Evolutionary conservation across 2,888 invertebrate genomes (phyloP), one percentile per base, ranked within the genome.

Genomic region (Ptycholaimellus sp.): DNA sequence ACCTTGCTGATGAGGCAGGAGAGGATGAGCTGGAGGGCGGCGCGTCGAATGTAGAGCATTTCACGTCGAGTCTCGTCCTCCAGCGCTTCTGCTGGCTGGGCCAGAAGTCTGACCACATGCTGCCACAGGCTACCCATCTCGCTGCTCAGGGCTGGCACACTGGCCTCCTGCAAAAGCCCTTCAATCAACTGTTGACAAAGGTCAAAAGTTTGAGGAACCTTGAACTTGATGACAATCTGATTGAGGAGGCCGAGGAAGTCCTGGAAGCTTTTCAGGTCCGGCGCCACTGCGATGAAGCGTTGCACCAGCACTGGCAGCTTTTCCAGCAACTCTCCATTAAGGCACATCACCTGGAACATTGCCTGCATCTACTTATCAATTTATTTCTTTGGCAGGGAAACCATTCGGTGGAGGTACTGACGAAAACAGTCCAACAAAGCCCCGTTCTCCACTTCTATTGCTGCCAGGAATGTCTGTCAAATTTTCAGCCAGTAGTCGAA

Each of bases 141-240:
- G n/a, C n/a, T n/a, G n/a, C n/a, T n/a, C n/a, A n/a, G n/a, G n/a
- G n/a, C n/a, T n/a, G n/a, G n/a, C n/a, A n/a, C n/a, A n/a, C n/a
- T n/a, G n/a, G n/a, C n/a, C n/a, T n/a, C n/a, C n/a, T n/a, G n/a
- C n/a, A n/a, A n/a, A n/a, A n/a, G n/a, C n/a, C n/a, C n/a, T n/a
- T n/a, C n/a, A n/a, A n/a, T n/a, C n/a, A n/a, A n/a, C n/a, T n/a
- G n/a, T n/a, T n/a, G n/a, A n/a, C n/a, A n/a, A n/a, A n/a, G n/a
- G n/a, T n/a, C n/a, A n/a, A n/a, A n/a, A n/a, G n/a, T n/a, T n/a
- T n/a, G n/a, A 40, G 44, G 40, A 45, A 62, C 62, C 61, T 68
- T 68, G 49, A 67, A 68, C 51, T 69, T 70, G 40, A 62, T 59
- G 36, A 69, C 64, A 30, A 69, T 59, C 50, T 70, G 69, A 49